Evolutionary conservation across 2,113 vertebrate genomes (phyloP).

Genomic region (Pluvianellus socialis): DNA sequence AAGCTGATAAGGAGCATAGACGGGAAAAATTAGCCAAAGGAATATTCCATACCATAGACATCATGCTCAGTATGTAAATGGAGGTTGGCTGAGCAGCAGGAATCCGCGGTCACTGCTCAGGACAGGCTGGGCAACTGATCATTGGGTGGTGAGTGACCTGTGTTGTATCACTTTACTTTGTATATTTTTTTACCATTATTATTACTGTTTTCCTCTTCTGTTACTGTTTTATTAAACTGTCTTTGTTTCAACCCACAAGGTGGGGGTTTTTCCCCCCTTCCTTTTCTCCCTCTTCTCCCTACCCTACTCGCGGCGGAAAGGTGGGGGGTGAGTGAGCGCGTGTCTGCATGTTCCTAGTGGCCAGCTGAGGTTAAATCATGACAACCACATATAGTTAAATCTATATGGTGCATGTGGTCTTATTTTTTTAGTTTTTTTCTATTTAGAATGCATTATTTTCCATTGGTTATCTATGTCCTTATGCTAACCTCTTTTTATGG

Average conservation of each 20-base stretch:
- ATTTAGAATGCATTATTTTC: background rate
- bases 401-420: background rate
- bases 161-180: background rate
- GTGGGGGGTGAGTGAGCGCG: background rate
- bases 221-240: background rate
- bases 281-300: background rate
- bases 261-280: background rate
- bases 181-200: background rate
- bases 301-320: background rate
- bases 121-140: background rate
- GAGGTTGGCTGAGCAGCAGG: background rate
- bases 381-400: background rate
- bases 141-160: background rate
- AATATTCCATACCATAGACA: background rate
- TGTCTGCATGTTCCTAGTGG: background rate
- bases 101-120: background rate
- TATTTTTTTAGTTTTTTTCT: background rate
- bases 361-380: background rate
- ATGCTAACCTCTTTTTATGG: background rate
- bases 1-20: background rate
- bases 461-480: background rate
- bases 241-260: background rate
- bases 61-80: background rate
- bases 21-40: background rate
- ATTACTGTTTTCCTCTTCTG: background rate